Percentiles rank a stretch among this genome's conserved stretches.
Evolutionary conservation across 2,113 vertebrate species (phyloP).

Genomic region (Oenanthe oenanthe): DNA sequence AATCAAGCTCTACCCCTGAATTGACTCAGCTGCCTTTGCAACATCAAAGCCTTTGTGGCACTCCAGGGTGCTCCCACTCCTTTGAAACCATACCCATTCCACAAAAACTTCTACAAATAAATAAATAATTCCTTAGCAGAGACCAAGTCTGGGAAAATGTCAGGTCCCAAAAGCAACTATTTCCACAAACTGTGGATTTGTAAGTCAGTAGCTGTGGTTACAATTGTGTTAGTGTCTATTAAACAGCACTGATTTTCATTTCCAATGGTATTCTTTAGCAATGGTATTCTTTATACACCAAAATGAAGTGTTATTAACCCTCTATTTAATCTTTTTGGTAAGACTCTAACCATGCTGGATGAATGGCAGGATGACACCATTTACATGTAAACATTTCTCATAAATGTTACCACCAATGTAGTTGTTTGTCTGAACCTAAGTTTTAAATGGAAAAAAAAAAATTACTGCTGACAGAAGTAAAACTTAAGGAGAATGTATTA

Average conservation of each 20-base stretch:
- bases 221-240: background rate
- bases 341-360: background rate
- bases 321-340: background rate
- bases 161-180: background rate
- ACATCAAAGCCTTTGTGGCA: background rate
- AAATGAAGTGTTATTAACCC: background rate
- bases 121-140: conserved; percentile 32
- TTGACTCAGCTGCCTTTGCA: conserved; percentile 58
- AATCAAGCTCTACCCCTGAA: background rate
- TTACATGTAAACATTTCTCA: background rate
- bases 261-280: background rate
- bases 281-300: background rate
- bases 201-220: background rate
- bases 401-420: background rate
- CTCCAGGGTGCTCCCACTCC: conserved; percentile 14
- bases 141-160: conserved; percentile 45
- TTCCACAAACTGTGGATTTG: conserved; percentile 3
- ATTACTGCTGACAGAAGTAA: background rate
- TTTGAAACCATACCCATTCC: conserved; percentile 33
- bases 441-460: background rate
- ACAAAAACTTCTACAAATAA: background rate
- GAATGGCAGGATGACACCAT: background rate
- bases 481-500: background rate
- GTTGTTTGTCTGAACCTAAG: background rate
- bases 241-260: background rate